These are phyloP conservation scores for Anguilla japonica DNA, from an alignment of 2,113 vertebrate species.

Conservation along the genomic window DNA sequence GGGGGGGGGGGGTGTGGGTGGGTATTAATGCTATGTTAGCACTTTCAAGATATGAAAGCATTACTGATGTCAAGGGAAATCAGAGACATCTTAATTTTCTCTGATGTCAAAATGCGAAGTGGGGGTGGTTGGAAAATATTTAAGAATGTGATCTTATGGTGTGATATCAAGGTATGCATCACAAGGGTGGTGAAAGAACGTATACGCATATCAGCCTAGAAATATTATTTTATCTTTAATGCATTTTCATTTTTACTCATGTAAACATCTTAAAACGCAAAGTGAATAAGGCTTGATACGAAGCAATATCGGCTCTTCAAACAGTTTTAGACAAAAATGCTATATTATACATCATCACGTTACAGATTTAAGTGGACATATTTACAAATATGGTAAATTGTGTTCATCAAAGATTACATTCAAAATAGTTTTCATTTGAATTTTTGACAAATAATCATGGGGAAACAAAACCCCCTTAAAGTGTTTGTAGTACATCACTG, in stretches of 20 bases:
- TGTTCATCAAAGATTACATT: too few relatives aligned
- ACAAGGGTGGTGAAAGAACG: not conserved
- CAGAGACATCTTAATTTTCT: slow-evolving; percentile 25
- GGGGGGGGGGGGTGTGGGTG: slow-evolving; percentile 19
- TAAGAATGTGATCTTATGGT: slow-evolving; percentile 8
- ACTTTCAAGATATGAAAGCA: slow-evolving; percentile 48
- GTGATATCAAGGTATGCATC: not conserved
- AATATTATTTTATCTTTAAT: not conserved
- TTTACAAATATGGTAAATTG: too few relatives aligned
- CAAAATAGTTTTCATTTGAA: too few relatives aligned
- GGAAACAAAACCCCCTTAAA: too few relatives aligned
- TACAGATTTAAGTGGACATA: too few relatives aligned
- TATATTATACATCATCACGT: too few relatives aligned
- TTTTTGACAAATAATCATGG: too few relatives aligned
- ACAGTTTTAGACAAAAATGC: too few relatives aligned
- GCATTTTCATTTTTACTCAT: not conserved
- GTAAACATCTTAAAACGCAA: not conserved
- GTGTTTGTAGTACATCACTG: too few relatives aligned
- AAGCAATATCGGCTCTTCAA: not conserved
- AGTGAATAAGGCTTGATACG: not conserved
- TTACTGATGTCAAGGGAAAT: slow-evolving; percentile 21
- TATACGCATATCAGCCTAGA: not conserved
- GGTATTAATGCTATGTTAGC: slow-evolving; percentile 52
- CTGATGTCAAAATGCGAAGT: not conserved
- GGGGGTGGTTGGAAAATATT: slow-evolving; percentile 45